Evolutionary conservation across 1,140 invertebrate genomes (phyloP), one percentile per base, ranked within the genome.

Genomic region (Pogonomyrmex californicus): DNA sequence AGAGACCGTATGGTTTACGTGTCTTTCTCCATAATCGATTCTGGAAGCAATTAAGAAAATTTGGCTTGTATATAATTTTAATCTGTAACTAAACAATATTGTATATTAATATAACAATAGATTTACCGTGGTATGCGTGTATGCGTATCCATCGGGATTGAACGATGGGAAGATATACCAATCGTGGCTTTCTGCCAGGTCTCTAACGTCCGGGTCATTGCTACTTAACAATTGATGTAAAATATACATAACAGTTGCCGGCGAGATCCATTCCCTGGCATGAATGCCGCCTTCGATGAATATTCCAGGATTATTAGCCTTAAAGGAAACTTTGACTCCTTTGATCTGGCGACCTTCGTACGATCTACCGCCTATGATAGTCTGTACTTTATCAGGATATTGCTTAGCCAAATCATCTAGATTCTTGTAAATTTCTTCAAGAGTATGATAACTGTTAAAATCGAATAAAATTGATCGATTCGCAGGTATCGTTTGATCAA

Each of bases 21-120:
- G 97, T 98, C 94, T 98, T 98, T 30, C 97, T 96, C 97, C 97
- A 98, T 86, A 97, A 92, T 49, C 97, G 96, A 86, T 97, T 95
- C 96, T 97, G 86, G 49, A 93, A 91, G 10, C 9, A 54, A 71
- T 51, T n/a, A 14, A 82, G 47, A 79, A 5, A 17, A 44, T 58
- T 76, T 12, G 5, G 0, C 10, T 41, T 17, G 5, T 76, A 30
- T 54, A 36, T 17, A 17, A 63, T 36, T 65, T 36, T 17, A 38
- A 71, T 38, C 5, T n/a, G n/a, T 36, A 38, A 71, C 33, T 1
- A 44, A 6, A 10, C 4, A 12, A 71, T 7, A 9, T 17, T n/a
- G 17, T n/a, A 7, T 10, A 17, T n/a, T 36, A 54, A 36, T 49
- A 41, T 14, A 0, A 38, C 1, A 54, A 30, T 9, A 30, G 14